Base-by-base conservation (phyloP, 1,140 invertebrate species). In the Drusus annulatus region DNA sequence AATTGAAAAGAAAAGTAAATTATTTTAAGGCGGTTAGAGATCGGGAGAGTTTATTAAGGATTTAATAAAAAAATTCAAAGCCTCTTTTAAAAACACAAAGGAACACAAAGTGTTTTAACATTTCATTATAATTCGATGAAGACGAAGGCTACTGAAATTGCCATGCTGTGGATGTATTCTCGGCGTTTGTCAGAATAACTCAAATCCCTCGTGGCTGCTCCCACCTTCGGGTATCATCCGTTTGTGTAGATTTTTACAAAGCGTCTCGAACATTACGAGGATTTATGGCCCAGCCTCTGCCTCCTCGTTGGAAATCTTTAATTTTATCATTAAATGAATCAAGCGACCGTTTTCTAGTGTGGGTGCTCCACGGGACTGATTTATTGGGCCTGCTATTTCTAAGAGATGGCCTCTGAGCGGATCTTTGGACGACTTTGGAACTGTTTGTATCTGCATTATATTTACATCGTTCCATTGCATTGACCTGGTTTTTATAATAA, bases 241-340 rank as follows among this genome's bases (percentile, higher is more conserved):
- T 76, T 52, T 74, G 71, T 36, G 50, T 25, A 60, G 74, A 36
- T 76, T 76, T 76, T 76, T 76, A 76, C 74, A 76, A 76, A 76
- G 74, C 74, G 56, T 60, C 51, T 76, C 23, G 23, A 60, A 45
- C 52, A 76, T 76, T 76, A 60, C 51, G 52, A 45, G 74, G 74
- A 76, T 76, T 76, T 76, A 76, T 76, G 74, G 28, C 17, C 51
- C 52, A 16, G 7, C 52, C 28, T 45, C 56, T 17, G 15, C 15
- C 54, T 21, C 28, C 54, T 56, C 54, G 54, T 10, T 36, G 31
- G 28, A 76, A 52, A 76, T 76, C 74, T 76, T 76, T 76, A 76
- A 76, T 76, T 76, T 76, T 76, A 76, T 76, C 74, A 76, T 76
- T 76, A 76, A 76, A 76, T 76, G 74, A 76, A 76, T 76, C 74